Base-by-base conservation (phyloP, 2,113 vertebrate genomes). In the Anolis sagrei region DNA sequence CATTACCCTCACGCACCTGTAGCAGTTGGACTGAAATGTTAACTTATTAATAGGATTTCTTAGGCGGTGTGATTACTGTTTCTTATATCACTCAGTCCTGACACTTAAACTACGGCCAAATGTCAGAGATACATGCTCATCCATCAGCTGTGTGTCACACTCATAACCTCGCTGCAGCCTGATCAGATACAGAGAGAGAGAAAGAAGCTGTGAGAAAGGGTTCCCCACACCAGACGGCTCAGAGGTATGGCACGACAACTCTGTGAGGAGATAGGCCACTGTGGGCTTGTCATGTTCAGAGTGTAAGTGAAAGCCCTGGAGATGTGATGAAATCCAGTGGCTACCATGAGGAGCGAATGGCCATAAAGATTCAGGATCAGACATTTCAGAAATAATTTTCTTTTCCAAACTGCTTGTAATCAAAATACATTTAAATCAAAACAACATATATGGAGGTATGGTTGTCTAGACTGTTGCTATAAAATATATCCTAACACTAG, bases 1-100 rank as follows among this genome's bases (percentile, higher is more conserved):
- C 72, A 79, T 89, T 93, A 85, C 89, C 39, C 88, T 94, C 87
- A 87, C 92, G 87, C 77, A 95, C 91, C 89, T 96, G 93, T 95
- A 93, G 88, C 91, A 90, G 73, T 77, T 90, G 89, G 87, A 87
- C 66, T 84, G 72, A 92, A 94, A 95, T 87, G 94, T 92, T 87
- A 88, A 90, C 84, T 87, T 86, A 91, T 86, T 89, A 93, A 92
- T 86, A 87, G 2, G 3, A 91, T 94, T 95, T 95, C 88, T 86
- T 94, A 84, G 61, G 19, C 80, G 82, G n/a, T 91, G 39, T 89
- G 81, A 76, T 92, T 92, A 82, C 86, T 89, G 19, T 79, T 81
- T 89, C 61, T 88, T 88, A 86, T 72, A 88, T 86, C 68, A 90
- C 80, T 88, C 87, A 89, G 79, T 72, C 83, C 48, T 79, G 86